Evolutionary conservation across 2,888 invertebrate species (phyloP), one percentile per base, ranked within the genome.

Genomic region (Lasius platythorax): DNA sequence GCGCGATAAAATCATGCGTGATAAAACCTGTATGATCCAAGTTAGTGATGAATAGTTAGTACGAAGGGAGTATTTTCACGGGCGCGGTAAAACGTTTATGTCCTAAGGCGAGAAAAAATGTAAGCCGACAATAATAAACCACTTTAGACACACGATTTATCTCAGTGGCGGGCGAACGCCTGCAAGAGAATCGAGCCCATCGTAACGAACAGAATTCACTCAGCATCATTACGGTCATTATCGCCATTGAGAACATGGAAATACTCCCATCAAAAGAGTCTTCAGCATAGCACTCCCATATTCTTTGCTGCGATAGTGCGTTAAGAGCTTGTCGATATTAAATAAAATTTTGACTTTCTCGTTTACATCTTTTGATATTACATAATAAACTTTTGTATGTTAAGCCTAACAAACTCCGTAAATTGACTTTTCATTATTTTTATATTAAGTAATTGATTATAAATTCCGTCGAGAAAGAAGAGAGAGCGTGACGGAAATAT

Each of bases 101-200:
- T 76, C 33, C 63, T 85, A 70, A 81, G 81, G 64, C 30, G 33
- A 56, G 23, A 33, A 43, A 73, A 67, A 50, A 81, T 68, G 58
- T 64, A 88, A 89, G 78, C 85, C 85, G 89, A 89, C 89, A 89
- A 89, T 89, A 89, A 89, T 67, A 43, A 79, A 33, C 33, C 58
- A 70, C 46, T 83, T 72, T 84, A 66, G 70, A 82, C 40, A 64
- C 63, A 64, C 63, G 37, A 84, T 82, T 78, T 82, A 64, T 82
- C 53, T 66, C 64, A 64, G 5, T 53, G 28, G 37, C 81, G 15
- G 28, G 40, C 8, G 6, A 50, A n/a, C 46, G 40, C 9, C n/a
- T 23, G 75, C 53, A 66, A 64, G 12, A 58, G 56, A 67, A 11
- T 78, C 58, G 18, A 87, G 73, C 64, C 66, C 5, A 78, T 72